These are phyloP conservation scores for Forbesichthys papilliferus DNA, from an alignment of 2,113 vertebrate genomes.

Conservation along the genomic window DNA sequence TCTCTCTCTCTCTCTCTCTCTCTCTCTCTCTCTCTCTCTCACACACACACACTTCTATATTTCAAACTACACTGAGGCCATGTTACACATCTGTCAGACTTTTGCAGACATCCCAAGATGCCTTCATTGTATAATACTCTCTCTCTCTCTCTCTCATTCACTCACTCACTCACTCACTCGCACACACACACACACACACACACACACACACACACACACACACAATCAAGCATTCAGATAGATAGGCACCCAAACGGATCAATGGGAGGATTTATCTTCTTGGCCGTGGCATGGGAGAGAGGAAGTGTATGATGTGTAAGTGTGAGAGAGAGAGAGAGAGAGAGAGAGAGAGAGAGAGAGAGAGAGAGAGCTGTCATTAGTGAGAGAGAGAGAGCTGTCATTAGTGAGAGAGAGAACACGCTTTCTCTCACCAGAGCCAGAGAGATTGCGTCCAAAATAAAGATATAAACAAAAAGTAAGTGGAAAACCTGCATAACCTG, in stretches of 20 bases:
- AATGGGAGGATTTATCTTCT: too few relatives aligned
- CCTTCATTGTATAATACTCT: constrained; percentile 14
- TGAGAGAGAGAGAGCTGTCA: too few relatives aligned
- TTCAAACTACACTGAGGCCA: constrained; percentile 7
- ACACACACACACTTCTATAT: not conserved
- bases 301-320: not conserved
- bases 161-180: too few relatives aligned
- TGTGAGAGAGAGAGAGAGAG: not conserved
- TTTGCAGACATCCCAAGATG: constrained; percentile 15
- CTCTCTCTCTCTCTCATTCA: not conserved
- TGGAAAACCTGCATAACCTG: too few relatives aligned
- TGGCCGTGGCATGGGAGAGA: too few relatives aligned
- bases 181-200: not conserved
- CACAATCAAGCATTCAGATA: not conserved
- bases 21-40: not conserved
- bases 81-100: constrained; percentile 7
- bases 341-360: not conserved
- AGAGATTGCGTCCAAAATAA: too few relatives aligned
- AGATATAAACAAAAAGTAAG: too few relatives aligned
- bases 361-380: too few relatives aligned
- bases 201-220: not conserved
- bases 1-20: not conserved
- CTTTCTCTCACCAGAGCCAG: too few relatives aligned
- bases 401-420: too few relatives aligned
- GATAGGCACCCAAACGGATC: not conserved